These are phyloP conservation scores for Neodontobutis hainanensis DNA, from an alignment of 2,113 vertebrate genomes.

Conservation along the genomic window DNA sequence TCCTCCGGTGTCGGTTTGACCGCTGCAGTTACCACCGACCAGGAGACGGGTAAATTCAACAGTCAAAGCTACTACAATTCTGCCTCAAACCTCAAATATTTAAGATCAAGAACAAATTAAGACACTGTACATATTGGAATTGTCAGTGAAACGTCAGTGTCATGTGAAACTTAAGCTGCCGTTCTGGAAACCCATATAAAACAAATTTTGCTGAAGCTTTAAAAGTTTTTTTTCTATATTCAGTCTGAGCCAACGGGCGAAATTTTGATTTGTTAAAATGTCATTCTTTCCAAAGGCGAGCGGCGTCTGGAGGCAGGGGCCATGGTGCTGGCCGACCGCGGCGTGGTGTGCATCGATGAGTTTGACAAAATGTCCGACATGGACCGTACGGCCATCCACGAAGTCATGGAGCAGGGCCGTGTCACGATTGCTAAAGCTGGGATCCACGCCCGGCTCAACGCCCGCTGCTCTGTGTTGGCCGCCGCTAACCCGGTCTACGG, in stretches of 20 bases:
- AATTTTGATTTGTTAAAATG: too few species aligned
- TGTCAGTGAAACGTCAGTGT: too few species aligned
- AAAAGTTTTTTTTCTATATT: too few species aligned
- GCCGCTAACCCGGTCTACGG: conserved; percentile 97
- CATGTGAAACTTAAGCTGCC: too few species aligned
- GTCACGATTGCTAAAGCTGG: conserved; percentile 98
- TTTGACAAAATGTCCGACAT: conserved; percentile 99
- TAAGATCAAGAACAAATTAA: too few species aligned
- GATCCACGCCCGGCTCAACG: conserved; percentile 95
- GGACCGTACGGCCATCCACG: conserved; percentile 97
- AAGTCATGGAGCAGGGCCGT: conserved; percentile 98
- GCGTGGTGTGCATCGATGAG: conserved; percentile 97
- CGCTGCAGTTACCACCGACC: conserved; percentile 93
- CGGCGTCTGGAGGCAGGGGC: conserved; percentile 93
- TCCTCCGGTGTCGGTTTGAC: conserved; percentile 95
- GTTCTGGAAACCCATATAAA: too few species aligned
- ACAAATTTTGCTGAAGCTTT: too few species aligned
- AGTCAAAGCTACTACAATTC: too few species aligned
- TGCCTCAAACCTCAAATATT: too few species aligned
- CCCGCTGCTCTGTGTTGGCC: conserved; percentile 94
- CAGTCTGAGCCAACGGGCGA: too few species aligned
- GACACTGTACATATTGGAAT: too few species aligned
- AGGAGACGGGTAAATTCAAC: conserved; percentile 86
- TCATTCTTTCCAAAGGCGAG: conserved; percentile 77
- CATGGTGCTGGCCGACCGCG: conserved; percentile 95